phyloP scores from a whole-genome alignment of 2,113 vertebrate genomes.

The Haplotaxodon microlepis region DNA sequence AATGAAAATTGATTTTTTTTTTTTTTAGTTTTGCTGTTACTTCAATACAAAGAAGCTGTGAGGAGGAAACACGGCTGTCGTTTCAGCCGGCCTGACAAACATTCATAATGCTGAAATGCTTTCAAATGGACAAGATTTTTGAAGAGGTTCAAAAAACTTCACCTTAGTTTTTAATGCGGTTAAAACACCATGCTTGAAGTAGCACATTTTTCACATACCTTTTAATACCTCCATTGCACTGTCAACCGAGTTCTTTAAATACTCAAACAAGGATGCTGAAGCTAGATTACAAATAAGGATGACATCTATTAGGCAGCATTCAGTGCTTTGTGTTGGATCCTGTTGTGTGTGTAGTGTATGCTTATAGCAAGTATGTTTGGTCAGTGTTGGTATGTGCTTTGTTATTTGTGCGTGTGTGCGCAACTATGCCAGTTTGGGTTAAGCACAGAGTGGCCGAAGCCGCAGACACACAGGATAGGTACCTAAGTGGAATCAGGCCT shows the following conservation, averaged over 20 bases:
- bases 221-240: slow-evolving; percentile 6
- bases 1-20: slow-evolving; percentile 28
- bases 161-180: slow-evolving; percentile 34
- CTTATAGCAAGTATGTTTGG: not conserved
- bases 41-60: slow-evolving; percentile 6
- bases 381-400: slow-evolving; percentile 1
- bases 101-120: slow-evolving; percentile 17
- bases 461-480: slow-evolving; percentile 73
- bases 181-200: slow-evolving; percentile 15
- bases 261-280: slow-evolving; percentile 8
- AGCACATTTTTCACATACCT: slow-evolving; percentile 10
- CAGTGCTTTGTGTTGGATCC: not conserved
- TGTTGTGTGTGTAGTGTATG: not conserved
- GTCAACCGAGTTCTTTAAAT: not conserved
- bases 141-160: slow-evolving; percentile 13
- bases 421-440: slow-evolving; percentile 71
- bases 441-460: slow-evolving; percentile 56
- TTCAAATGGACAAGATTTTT: slow-evolving; percentile 16
- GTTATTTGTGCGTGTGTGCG: not conserved
- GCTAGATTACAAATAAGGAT: slow-evolving; percentile 13
- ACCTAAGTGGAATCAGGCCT: slow-evolving; percentile 78
- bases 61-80: slow-evolving; percentile 15
- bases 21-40: not conserved
- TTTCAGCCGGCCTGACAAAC: not conserved
- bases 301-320: not conserved